Conservation (phyloP, 2,888 invertebrate genomes). For the Pandemis cinnamomeana region DNA sequence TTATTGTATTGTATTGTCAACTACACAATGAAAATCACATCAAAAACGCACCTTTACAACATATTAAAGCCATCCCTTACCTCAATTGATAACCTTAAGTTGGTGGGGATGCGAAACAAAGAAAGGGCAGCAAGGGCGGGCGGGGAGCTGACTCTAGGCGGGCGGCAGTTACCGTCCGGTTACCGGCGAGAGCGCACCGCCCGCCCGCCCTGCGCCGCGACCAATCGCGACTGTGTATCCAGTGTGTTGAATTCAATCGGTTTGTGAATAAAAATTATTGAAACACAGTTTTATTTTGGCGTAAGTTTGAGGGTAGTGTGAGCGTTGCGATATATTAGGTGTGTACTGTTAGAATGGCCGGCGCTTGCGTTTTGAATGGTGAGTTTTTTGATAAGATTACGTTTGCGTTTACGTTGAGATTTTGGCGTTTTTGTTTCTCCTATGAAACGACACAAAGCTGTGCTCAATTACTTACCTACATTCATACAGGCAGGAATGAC, state of each 20-base stretch:
- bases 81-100: slow-evolving; percentile 72
- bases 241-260: slow-evolving; percentile 10
- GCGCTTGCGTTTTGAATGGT: slow-evolving; percentile 45
- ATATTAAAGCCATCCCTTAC: slow-evolving; percentile 48
- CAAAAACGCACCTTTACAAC: neutral
- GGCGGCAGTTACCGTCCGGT: slow-evolving; percentile 73
- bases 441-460: neutral
- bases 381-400: slow-evolving; percentile 29
- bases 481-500: neutral
- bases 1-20: too few species aligned
- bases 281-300: slow-evolving; percentile 4
- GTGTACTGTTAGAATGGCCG: slow-evolving; percentile 42
- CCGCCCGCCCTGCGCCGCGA: slow-evolving; percentile 22
- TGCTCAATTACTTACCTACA: neutral
- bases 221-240: slow-evolving; percentile 15
- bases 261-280: neutral
- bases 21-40: neutral
- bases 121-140: slow-evolving; percentile 76
- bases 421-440: neutral
- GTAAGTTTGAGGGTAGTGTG: slow-evolving; percentile 35
- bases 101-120: slow-evolving; percentile 78
- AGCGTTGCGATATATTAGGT: slow-evolving; percentile 55
- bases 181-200: slow-evolving; percentile 58
- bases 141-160: slow-evolving; percentile 64
- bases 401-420: slow-evolving; percentile 8